A percentile compares a stretch with the other conserved stretches of the same genome.
phyloP scores from a whole-genome alignment of 2,888 invertebrate genomes.

The Coleophora flavipennella region DNA sequence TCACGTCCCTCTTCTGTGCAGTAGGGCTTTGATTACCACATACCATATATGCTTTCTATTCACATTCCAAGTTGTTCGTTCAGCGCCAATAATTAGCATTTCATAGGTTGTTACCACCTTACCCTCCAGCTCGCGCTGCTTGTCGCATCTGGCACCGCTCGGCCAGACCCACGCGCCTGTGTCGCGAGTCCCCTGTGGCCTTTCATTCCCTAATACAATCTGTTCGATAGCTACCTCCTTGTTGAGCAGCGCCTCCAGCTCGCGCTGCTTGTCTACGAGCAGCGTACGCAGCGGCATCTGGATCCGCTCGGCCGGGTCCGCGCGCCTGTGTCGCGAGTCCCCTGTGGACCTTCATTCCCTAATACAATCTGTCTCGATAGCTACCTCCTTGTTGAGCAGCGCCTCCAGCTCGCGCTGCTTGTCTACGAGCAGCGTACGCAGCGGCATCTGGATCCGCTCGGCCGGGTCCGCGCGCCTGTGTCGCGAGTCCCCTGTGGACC shows the following conservation, averaged over 20 bases:
- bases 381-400: constrained; percentile 76
- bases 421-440: constrained; percentile 73
- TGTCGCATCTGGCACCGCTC: constrained; percentile 72
- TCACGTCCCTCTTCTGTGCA: no score
- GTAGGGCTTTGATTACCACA: no score
- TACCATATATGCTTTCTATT: no score
- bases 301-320: constrained; percentile 64
- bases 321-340: no score
- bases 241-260: constrained; percentile 76
- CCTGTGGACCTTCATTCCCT: no score
- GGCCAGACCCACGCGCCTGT: constrained; percentile 33
- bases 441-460: constrained; percentile 66
- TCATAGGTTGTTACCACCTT: no score
- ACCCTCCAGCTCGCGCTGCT: constrained; percentile 77
- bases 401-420: constrained; percentile 78
- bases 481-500: no score
- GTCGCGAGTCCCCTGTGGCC: constrained; percentile 25
- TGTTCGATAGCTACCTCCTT: constrained; percentile 76
- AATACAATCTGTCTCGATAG: no score
- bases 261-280: constrained; percentile 75
- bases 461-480: no score
- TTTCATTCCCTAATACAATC: no score
- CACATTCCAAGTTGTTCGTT: no score
- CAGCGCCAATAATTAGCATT: no score
- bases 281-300: constrained; percentile 70